Evolutionary conservation across 2,888 invertebrate genomes (phyloP), one percentile per base, ranked within the genome.

Genomic region (Cephus runcator): DNA sequence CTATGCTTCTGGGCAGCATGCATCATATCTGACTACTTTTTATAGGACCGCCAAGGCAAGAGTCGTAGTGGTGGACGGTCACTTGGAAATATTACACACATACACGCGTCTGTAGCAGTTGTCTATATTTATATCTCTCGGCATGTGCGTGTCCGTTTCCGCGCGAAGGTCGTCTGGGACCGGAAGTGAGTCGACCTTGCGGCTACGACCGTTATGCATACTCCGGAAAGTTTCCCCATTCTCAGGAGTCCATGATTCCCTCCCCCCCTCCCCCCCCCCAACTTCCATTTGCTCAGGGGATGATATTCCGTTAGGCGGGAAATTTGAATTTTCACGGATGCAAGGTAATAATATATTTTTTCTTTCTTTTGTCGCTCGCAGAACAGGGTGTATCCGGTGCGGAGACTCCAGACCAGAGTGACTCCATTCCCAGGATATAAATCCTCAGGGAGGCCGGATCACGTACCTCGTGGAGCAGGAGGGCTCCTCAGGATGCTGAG

Each of bases 151-250:
- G 86, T 87, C 85, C 86, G 85, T 87, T 90, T 89, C 88, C 87
- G 88, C 88, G 85, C 87, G 90, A 89, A 88, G 89, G 88, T 89
- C 88, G 88, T 87, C 83, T 83, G 84, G 85, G 85, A 89, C 90
- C 91, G 91, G 91, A 91, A 91, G 88, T 91, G 88, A 86, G 86
- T 88, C 90, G 90, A 87, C 90, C 90, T 90, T 91, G 90, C 86
- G 83, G 85, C 23, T 85, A 87, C 88, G 87, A 86, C 89, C 88
- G 87, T 88, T 87, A 87, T 86, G 87, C 87, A 86, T 84, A 85
- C 85, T 85, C 82, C 84, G 83, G 83, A 85, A 85, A 85, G 80
- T 81, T 79, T 12, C 33, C 71, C 71, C 71, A 12, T 34, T 34
- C 31, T 71, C 12, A 23, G 12, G 71, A 56, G 23, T 56, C 2